A percentile compares a stretch with the other conserved stretches of the same genome.
phyloP scores from a whole-genome alignment of 2,888 invertebrate species.

The Teinopalpus imperialis region DNA sequence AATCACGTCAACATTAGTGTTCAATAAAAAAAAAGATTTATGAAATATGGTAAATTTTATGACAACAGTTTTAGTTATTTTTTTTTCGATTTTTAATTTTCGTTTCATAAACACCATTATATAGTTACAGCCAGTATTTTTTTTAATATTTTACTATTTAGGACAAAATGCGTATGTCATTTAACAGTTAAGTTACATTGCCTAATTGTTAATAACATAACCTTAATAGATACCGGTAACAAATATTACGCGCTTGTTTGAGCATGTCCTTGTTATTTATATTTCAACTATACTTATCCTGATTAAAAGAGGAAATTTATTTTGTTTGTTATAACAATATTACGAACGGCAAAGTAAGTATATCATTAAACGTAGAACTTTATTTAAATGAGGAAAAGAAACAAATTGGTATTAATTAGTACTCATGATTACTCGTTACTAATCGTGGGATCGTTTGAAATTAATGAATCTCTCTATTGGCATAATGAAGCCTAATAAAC shows the following conservation, averaged over 20 bases:
- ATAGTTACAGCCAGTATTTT: too few species aligned
- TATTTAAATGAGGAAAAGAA: conserved; percentile 1
- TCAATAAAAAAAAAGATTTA: too few species aligned
- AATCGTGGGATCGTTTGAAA: conserved; percentile 13
- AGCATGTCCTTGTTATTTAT: conserved; percentile 6
- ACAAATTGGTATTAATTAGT: conserved; percentile 14
- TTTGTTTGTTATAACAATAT: neutral
- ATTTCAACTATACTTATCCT: conserved; percentile 11
- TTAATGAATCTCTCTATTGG: neutral
- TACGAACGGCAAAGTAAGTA: too few species aligned
- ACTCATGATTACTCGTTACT: conserved; percentile 8
- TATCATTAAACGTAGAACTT: too few species aligned
- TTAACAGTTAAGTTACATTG: too few species aligned
- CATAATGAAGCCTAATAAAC: neutral
- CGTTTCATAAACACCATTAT: too few species aligned
- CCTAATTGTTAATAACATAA: neutral
- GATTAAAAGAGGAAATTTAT: conserved; percentile 16
- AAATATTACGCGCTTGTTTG: conserved; percentile 5
- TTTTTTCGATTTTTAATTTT: too few species aligned
- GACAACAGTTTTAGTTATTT: too few species aligned
- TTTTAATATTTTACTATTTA: too few species aligned
- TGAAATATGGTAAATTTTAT: too few species aligned
- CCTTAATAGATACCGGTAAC: conserved; percentile 6
- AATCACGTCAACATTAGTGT: too few species aligned
- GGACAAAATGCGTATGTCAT: too few species aligned